phyloP scores from a whole-genome alignment of 2,797 vertebrate genomes.

The Rousettus madagascariensis region DNA sequence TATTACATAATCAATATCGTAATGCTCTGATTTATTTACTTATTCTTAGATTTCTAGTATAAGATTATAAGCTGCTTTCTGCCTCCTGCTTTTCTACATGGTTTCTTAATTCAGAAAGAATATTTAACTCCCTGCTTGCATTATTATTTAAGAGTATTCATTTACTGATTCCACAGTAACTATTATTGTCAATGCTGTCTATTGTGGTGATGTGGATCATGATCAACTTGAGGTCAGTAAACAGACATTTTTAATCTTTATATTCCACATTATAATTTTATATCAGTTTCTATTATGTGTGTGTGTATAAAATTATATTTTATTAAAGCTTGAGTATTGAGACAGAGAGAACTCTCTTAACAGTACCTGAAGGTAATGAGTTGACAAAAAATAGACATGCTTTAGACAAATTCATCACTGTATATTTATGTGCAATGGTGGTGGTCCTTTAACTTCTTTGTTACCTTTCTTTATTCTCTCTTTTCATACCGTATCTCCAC shows the following conservation, averaged over 20 bases:
- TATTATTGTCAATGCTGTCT: neutral
- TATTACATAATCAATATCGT: neutral
- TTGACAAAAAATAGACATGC: neutral
- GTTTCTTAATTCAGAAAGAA: neutral
- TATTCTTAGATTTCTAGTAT: neutral
- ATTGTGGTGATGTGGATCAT: neutral
- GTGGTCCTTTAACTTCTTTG: neutral
- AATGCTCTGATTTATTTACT: neutral
- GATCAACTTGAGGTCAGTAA: neutral
- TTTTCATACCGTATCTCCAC: neutral
- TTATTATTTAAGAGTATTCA: neutral
- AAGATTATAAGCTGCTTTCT: neutral
- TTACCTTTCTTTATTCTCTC: neutral
- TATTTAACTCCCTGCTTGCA: neutral
- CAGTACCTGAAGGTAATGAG: neutral
- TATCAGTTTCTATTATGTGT: neutral
- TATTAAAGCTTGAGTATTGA: neutral
- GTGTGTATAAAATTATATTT: neutral
- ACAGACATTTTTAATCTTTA: neutral
- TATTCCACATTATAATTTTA: neutral
- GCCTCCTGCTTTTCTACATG: neutral
- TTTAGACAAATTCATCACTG: neutral
- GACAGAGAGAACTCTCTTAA: neutral
- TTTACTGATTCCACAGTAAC: neutral
- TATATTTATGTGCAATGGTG: neutral